Base-by-base conservation (phyloP, 2,888 invertebrate species). In the Hyposoter dolosus region DNA sequence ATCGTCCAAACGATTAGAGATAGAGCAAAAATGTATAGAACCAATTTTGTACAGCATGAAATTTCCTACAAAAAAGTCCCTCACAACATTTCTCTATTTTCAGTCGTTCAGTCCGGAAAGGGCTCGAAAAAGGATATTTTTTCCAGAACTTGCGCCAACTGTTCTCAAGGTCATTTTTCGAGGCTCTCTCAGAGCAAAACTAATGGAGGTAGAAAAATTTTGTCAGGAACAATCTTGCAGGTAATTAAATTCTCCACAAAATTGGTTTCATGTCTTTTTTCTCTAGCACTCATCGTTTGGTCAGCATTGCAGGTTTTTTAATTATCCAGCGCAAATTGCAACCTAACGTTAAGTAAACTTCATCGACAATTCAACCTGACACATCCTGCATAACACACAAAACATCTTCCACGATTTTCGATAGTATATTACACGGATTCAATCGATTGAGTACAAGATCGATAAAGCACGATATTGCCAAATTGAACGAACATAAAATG, bases 371-470 rank as follows among this genome's bases (percentile, higher is more conserved):
- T 72, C 12, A 72, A 72, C 28, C 72, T 35, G 32, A 32, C 12
- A 56, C 32, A 53, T 50, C 35, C 50, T 40, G 53, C 10, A 53
- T 47, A 40, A n/a, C 35, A 72, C 72, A 72, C 40, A 50, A 40
- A 72, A 53, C 53, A 72, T 72, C 56, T 35, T 53, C 40, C 40
- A 50, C 72, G 53, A 72, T 72, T 56, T 23, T 23, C 40, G 12
- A 45, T 68, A 23, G 19, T 19, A 53, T 19, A 60, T 15, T 28
- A 28, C 28, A 15, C 28, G 15, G 3, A 28, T 60, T 28, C 5
- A 60, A 60, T 60, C 60, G 60, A 28, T 60, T 15, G 15, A 28
- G 60, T 60, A 60, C 28, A 60, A 28, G 15, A 28, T 15, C 60
- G 60, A 12, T 4, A 28, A 60, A 56, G 10, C 56, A 28, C 56